Evolutionary conservation across 2,797 vertebrate genomes (phyloP).

Genomic region (Scomberomorus guttatus): DNA sequence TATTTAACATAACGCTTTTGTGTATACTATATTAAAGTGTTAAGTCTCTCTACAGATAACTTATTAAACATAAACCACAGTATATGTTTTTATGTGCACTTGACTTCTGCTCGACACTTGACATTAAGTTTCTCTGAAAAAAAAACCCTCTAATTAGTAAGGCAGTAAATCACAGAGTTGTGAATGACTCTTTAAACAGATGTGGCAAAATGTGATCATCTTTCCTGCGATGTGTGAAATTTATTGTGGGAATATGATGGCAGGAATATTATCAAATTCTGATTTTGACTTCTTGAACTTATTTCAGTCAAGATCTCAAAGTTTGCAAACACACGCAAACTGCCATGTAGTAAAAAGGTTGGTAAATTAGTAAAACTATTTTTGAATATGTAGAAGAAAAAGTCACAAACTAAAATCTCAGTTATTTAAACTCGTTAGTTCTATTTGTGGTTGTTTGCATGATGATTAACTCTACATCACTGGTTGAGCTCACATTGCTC

Average conservation of each 20-base stretch:
- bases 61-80: constrained; percentile 57
- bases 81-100: constrained; percentile 62
- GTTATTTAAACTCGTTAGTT: neutral
- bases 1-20: constrained; percentile 77
- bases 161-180: constrained; percentile 7
- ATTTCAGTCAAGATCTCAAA: neutral
- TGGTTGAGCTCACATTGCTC: constrained; percentile 30
- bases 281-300: neutral
- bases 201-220: neutral
- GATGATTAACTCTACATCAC: constrained; percentile 28
- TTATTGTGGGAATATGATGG: neutral
- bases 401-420: neutral
- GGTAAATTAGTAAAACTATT: neutral
- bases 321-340: neutral
- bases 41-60: constrained; percentile 62
- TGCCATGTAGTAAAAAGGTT: neutral
- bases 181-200: constrained; percentile 1
- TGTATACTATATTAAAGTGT: constrained; percentile 71
- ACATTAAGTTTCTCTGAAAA: constrained; percentile 41
- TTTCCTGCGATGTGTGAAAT: neutral
- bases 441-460: neutral
- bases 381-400: neutral
- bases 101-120: constrained; percentile 60
- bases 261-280: neutral
- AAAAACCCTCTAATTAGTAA: constrained; percentile 12